A percentile compares a stretch with the other conserved stretches of the same genome.
phyloP scores from a whole-genome alignment of 2,888 invertebrate genomes.

The Lamellibrachia columna region DNA sequence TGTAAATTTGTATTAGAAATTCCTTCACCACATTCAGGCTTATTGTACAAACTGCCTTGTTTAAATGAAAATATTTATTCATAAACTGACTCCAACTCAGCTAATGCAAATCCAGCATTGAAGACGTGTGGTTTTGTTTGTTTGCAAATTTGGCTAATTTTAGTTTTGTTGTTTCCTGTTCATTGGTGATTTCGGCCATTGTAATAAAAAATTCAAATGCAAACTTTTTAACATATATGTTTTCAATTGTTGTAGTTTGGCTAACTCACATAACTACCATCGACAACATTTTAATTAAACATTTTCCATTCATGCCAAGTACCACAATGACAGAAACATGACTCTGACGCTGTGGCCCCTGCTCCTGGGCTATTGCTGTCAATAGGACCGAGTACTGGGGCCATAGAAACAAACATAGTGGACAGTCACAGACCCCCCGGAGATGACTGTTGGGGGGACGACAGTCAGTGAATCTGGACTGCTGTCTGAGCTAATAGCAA shows the following conservation, averaged over 20 bases:
- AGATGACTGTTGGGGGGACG: neutral
- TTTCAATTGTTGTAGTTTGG: neutral
- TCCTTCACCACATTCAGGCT: too few relatives aligned
- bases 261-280: neutral
- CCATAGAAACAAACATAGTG: neutral
- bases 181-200: neutral
- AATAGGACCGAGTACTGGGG: neutral
- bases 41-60: too few relatives aligned
- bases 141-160: neutral
- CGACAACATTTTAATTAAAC: neutral
- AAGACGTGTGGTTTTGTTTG: neutral
- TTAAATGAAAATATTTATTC: too few relatives aligned
- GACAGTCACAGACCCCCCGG: constrained; percentile 5
- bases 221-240: too few relatives aligned
- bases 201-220: too few relatives aligned
- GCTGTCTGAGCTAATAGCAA: too few relatives aligned
- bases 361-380: neutral
- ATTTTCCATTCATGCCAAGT: neutral
- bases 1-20: neutral
- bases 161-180: neutral
- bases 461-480: neutral
- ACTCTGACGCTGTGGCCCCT: neutral
- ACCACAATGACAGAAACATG: neutral
- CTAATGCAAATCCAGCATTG: too few relatives aligned
- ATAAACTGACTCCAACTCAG: too few relatives aligned